phyloP scores from a whole-genome alignment of 1,140 invertebrate genomes.

The Zaprionus africanus region DNA sequence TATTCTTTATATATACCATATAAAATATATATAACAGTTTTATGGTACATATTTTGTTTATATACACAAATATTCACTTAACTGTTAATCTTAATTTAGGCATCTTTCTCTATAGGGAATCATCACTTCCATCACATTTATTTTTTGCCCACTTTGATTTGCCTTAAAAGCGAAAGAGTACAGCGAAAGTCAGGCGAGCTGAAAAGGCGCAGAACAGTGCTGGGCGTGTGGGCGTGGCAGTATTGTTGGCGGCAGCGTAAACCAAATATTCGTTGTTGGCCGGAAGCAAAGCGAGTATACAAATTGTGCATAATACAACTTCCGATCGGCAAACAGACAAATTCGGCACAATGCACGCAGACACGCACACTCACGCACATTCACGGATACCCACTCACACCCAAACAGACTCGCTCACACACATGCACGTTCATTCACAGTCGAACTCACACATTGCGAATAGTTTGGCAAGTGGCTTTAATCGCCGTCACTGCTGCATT shows the following conservation, averaged over 20 bases:
- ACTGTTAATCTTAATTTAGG: background rate
- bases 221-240: background rate
- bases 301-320: conserved; percentile 64
- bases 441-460: conserved; percentile 16
- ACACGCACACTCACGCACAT: background rate
- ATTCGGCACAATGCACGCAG: conserved; percentile 16
- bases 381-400: conserved; percentile 11
- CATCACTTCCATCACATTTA: background rate
- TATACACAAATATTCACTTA: no score
- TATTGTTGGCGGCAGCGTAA: conserved; percentile 34
- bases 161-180: background rate
- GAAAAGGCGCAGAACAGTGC: background rate
- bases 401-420: background rate
- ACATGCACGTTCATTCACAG: background rate
- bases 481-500: conserved; percentile 29
- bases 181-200: background rate
- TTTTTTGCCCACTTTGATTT: background rate
- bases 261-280: conserved; percentile 44
- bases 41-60: no score
- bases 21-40: no score
- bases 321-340: conserved; percentile 54
- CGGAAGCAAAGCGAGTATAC: conserved; percentile 41
- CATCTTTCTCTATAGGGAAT: background rate
- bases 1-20: no score
- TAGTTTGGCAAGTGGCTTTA: conserved; percentile 38